phyloP scores from a whole-genome alignment of 2,888 invertebrate species.

The Dromius quadrimaculatus region DNA sequence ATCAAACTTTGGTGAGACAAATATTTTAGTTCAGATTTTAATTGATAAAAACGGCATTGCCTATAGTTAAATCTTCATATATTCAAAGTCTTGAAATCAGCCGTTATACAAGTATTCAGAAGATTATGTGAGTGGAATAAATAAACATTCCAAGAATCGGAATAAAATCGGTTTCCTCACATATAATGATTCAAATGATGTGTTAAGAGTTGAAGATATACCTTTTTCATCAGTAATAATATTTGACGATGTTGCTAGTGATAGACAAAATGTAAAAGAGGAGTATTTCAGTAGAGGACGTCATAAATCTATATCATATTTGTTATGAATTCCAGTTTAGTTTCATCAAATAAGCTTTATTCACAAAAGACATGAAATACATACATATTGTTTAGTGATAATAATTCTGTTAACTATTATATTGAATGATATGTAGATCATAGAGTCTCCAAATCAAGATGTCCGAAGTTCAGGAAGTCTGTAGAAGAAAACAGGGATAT shows the following conservation, averaged over 20 bases:
- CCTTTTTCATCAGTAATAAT: conserved; percentile 60
- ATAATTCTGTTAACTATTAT: no score
- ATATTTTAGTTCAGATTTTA: conserved; percentile 22
- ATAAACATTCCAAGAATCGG: conserved; percentile 52
- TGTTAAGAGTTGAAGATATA: conserved; percentile 55
- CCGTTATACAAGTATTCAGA: conserved; percentile 57
- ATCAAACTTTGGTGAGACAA: conserved; percentile 49
- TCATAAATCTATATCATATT: conserved; percentile 60
- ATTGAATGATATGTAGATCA: no score
- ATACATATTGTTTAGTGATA: no score
- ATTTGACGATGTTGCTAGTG: conserved; percentile 62
- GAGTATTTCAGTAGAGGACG: conserved; percentile 60
- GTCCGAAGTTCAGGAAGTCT: no score
- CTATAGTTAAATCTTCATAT: conserved; percentile 48
- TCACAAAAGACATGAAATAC: no score
- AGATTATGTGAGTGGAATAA: conserved; percentile 35
- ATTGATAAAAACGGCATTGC: conserved; percentile 34
- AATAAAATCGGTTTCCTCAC: conserved; percentile 54
- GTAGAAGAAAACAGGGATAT: no score
- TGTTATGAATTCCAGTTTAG: no score
- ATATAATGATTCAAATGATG: conserved; percentile 50
- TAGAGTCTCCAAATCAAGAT: no score
- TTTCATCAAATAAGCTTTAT: no score
- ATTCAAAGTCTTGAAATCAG: conserved; percentile 54
- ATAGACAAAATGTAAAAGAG: conserved; percentile 58